A percentile compares a stretch with the other conserved stretches of the same genome.
phyloP scores from a whole-genome alignment of 1,140 invertebrate genomes.

The Notospermus geniculatus region DNA sequence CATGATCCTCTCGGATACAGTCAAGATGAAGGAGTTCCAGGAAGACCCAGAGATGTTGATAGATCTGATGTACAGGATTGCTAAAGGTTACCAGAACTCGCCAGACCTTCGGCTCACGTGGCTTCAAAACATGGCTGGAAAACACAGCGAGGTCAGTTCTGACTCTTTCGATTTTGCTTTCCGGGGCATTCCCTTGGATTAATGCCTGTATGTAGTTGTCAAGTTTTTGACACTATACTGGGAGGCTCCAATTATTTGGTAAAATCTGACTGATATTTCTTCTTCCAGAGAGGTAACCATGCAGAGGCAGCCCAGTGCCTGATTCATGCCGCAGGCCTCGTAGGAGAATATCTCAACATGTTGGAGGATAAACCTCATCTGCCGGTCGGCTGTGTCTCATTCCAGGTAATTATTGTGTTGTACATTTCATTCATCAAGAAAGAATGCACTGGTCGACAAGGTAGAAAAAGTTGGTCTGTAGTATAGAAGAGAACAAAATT shows the following conservation, averaged over 20 bases:
- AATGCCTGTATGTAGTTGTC: too few relatives aligned
- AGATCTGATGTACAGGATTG: constrained; percentile 97
- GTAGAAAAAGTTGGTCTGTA: too few relatives aligned
- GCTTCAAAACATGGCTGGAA: constrained; percentile 96
- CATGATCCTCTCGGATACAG: constrained; percentile 97
- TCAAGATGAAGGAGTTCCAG: constrained; percentile 98
- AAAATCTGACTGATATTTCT: too few relatives aligned
- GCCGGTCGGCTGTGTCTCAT: constrained; percentile 81
- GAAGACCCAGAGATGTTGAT: constrained; percentile 98
- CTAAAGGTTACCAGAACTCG: constrained; percentile 96
- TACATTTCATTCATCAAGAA: too few relatives aligned
- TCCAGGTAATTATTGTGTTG: constrained; percentile 65
- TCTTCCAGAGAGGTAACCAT: constrained; percentile 74
- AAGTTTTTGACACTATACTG: too few relatives aligned
- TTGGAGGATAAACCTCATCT: constrained; percentile 74
- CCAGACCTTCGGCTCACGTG: constrained; percentile 93
- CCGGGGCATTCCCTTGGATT: too few relatives aligned
- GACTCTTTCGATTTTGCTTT: too few relatives aligned
- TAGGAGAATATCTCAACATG: constrained; percentile 89
- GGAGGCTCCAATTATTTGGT: too few relatives aligned
- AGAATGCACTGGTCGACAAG: too few relatives aligned
- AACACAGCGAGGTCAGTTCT: constrained; percentile 83
- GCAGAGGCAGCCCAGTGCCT: constrained; percentile 95
- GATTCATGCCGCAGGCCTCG: constrained; percentile 89
- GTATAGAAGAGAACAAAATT: too few relatives aligned